Percentiles rank a stretch among this genome's conserved stretches.
Conservation (phyloP, 2,888 invertebrate species). For the Ichneumoninae sp. region DNA sequence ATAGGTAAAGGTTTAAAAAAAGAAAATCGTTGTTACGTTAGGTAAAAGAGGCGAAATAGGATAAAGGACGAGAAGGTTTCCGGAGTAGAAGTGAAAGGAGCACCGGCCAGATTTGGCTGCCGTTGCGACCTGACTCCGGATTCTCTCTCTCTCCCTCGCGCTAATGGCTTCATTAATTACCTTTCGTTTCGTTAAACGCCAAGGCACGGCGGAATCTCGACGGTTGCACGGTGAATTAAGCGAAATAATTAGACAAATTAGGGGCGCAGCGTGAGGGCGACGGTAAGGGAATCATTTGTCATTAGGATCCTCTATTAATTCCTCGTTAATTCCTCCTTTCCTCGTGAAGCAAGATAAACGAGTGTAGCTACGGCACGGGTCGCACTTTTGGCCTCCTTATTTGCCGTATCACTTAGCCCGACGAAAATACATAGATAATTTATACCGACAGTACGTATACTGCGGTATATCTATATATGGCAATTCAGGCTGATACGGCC, state of each 20-base stretch:
- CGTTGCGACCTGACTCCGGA: slow-evolving; percentile 63
- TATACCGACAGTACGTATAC: neutral
- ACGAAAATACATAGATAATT: neutral
- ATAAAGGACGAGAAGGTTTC: slow-evolving; percentile 18
- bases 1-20: slow-evolving; percentile 1
- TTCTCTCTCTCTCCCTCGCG: slow-evolving; percentile 58
- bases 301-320: slow-evolving; percentile 84
- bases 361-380: slow-evolving; percentile 73
- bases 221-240: slow-evolving; percentile 81
- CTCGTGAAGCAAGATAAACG: slow-evolving; percentile 84
- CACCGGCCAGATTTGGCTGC: slow-evolving; percentile 38
- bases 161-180: slow-evolving; percentile 83
- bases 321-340: slow-evolving; percentile 84
- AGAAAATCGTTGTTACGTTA: slow-evolving; percentile 43
- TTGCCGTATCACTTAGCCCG: slow-evolving; percentile 23
- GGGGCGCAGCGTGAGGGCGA: slow-evolving; percentile 78
- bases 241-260: slow-evolving; percentile 84
- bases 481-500: neutral
- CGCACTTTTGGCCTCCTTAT: slow-evolving; percentile 50
- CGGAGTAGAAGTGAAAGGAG: slow-evolving; percentile 13
- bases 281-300: slow-evolving; percentile 82
- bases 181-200: slow-evolving; percentile 80
- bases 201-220: slow-evolving; percentile 79
- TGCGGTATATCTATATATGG: neutral
- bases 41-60: slow-evolving; percentile 14